phyloP scores from a whole-genome alignment of 2,888 invertebrate genomes.

The Leucophora obtusa region DNA sequence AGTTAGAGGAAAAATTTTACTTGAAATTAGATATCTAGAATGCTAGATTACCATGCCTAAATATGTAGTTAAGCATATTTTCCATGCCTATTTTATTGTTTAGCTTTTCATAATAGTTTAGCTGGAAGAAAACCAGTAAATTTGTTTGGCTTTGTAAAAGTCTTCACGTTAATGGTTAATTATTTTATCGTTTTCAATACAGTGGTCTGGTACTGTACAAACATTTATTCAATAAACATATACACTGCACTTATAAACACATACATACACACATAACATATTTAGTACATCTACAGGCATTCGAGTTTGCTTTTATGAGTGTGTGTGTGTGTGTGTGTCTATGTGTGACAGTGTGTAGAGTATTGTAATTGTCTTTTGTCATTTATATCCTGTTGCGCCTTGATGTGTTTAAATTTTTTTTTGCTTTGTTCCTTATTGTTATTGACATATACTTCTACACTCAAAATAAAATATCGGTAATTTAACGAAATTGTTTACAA shows the following conservation, averaged over 20 bases:
- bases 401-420: neutral
- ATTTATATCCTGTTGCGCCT: slow-evolving; percentile 53
- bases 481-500: too few species aligned
- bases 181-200: neutral
- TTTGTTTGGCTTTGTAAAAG: too few species aligned
- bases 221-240: neutral
- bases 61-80: too few species aligned
- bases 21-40: too few species aligned
- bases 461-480: too few species aligned
- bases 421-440: slow-evolving; percentile 10
- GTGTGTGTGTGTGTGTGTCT: neutral
- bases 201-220: neutral
- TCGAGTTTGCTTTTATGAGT: neutral
- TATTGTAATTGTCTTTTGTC: slow-evolving; percentile 36
- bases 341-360: neutral
- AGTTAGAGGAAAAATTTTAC: too few species aligned
- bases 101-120: too few species aligned
- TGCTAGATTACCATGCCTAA: too few species aligned
- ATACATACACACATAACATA: neutral
- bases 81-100: too few species aligned
- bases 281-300: slow-evolving; percentile 1
- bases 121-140: too few species aligned
- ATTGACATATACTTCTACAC: slow-evolving; percentile 10
- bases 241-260: neutral
- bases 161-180: too few species aligned